Conservation (phyloP, 2,113 vertebrate genomes). For the Myxocyprinus asiaticus region DNA sequence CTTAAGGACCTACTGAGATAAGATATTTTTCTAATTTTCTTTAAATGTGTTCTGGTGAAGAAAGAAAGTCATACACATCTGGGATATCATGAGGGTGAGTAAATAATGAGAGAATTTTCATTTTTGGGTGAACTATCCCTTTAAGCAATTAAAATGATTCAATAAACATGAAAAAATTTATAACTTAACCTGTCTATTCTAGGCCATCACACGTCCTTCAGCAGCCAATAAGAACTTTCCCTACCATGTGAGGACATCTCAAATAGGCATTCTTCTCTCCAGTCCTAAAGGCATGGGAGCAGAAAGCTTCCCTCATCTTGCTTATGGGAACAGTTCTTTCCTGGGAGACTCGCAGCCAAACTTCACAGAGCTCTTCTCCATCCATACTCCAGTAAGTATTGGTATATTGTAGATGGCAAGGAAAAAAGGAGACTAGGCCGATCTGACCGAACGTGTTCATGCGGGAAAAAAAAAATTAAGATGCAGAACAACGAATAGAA, state of each 20-base stretch:
- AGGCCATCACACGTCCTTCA: slow-evolving; percentile 89
- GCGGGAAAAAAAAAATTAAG: too few relatives aligned
- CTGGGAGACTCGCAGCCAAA: slow-evolving; percentile 90
- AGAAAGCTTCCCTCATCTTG: slow-evolving; percentile 87
- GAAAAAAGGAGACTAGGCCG: too few relatives aligned
- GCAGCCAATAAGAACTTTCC: slow-evolving; percentile 95
- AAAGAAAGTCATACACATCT: too few relatives aligned
- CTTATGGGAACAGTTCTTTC: slow-evolving; percentile 90
- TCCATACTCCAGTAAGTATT: slow-evolving; percentile 76
- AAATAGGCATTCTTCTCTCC: slow-evolving; percentile 84
- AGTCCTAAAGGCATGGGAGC: slow-evolving; percentile 73
- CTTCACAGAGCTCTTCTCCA: slow-evolving; percentile 94
- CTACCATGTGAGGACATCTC: slow-evolving; percentile 90
- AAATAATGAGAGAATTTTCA: too few relatives aligned
- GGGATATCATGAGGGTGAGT: too few relatives aligned
- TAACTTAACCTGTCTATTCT: neutral
- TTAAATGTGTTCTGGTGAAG: too few relatives aligned
- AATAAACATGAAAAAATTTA: neutral
- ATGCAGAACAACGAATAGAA: too few relatives aligned
- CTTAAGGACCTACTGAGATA: too few relatives aligned
- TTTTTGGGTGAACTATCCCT: too few relatives aligned
- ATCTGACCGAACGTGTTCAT: neutral
- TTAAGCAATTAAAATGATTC: neutral
- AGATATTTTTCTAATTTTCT: too few relatives aligned
- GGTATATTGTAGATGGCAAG: neutral